These are phyloP conservation scores for Andrena minutula DNA, from an alignment of 2,888 invertebrate species.

Conservation along the genomic window DNA sequence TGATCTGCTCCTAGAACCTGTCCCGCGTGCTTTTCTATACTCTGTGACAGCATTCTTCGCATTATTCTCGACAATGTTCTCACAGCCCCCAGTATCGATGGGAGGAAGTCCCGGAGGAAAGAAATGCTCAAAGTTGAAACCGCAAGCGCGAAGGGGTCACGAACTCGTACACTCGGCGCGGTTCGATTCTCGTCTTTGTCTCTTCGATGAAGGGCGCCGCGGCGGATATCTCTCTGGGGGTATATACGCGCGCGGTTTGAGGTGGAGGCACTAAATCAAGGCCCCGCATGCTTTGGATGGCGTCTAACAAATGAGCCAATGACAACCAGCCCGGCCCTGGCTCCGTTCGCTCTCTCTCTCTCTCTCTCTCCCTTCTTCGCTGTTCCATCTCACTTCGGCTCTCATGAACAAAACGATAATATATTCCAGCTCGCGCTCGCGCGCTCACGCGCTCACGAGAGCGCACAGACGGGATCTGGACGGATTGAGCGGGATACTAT, in stretches of 20 bases:
- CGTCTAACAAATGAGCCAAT: slow-evolving; percentile 85
- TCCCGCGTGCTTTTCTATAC: not conserved
- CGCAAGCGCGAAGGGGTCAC: slow-evolving; percentile 68
- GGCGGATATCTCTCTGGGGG: slow-evolving; percentile 74
- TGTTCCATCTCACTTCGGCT: slow-evolving; percentile 70
- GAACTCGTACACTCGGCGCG: slow-evolving; percentile 76
- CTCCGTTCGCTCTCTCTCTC: slow-evolving; percentile 66
- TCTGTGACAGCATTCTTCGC: slow-evolving; percentile 23
- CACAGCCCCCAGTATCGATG: not conserved
- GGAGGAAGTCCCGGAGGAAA: not conserved
- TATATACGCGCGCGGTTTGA: slow-evolving; percentile 74
- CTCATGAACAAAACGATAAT: slow-evolving; percentile 84
- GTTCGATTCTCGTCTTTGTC: slow-evolving; percentile 80
- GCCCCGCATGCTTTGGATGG: slow-evolving; percentile 85
- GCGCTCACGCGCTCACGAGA: slow-evolving; percentile 42
- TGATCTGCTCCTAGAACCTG: no score
- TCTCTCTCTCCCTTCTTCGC: slow-evolving; percentile 65
- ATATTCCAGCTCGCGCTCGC: slow-evolving; percentile 79
- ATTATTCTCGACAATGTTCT: not conserved
- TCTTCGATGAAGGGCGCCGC: slow-evolving; percentile 80
- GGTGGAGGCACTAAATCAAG: slow-evolving; percentile 85
- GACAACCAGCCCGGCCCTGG: slow-evolving; percentile 83
- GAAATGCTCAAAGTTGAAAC: not conserved
- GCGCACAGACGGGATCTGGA: slow-evolving; percentile 73
- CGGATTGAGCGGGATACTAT: slow-evolving; percentile 73